These are phyloP conservation scores for Microcebus jonahi DNA, from an alignment of 2,113 vertebrate species.

Conservation along the genomic window DNA sequence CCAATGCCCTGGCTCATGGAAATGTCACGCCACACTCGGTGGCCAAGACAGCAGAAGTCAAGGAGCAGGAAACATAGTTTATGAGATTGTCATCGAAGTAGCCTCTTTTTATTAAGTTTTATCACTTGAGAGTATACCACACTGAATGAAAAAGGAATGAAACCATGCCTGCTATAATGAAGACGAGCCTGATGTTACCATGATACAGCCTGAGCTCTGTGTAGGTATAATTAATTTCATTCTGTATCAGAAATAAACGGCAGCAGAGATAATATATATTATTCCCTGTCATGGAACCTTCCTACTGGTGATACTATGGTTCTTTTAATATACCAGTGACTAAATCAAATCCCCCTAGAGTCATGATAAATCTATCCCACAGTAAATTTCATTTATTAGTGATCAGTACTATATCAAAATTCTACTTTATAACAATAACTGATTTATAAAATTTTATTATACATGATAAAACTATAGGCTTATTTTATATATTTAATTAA, in stretches of 20 bases:
- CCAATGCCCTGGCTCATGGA: background rate
- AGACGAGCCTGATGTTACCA: background rate
- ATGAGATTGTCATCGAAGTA: background rate
- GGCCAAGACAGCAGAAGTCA: background rate
- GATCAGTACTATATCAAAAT: background rate
- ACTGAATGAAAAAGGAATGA: background rate
- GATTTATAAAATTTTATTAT: slow-evolving; percentile 21
- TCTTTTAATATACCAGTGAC: background rate
- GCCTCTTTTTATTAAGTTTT: background rate
- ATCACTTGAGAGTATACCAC: background rate
- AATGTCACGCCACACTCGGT: background rate
- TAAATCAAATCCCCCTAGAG: background rate
- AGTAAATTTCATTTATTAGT: background rate
- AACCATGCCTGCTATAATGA: too few relatives aligned
- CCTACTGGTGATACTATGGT: background rate
- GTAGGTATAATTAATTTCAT: background rate
- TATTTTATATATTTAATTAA: slow-evolving; percentile 32
- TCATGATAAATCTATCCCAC: background rate
- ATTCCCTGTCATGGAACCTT: background rate
- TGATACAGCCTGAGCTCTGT: background rate
- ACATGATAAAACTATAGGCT: background rate
- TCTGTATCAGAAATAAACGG: background rate
- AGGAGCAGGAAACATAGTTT: background rate
- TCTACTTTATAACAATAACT: background rate
- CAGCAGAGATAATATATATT: background rate